Conservation (phyloP, 2,888 invertebrate genomes). For the Phyllotreta cruciferae region DNA sequence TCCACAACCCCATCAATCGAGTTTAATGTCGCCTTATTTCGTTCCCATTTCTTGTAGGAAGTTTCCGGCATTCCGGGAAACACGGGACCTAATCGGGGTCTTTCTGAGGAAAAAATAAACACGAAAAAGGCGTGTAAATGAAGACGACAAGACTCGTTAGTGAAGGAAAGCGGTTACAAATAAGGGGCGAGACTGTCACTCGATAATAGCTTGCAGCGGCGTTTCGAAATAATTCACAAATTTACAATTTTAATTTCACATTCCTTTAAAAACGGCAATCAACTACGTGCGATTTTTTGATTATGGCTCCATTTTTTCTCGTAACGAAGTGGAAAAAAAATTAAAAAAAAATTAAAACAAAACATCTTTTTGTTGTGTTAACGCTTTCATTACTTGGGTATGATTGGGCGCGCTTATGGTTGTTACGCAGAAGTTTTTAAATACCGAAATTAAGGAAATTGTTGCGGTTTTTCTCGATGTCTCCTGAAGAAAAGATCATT, state of each 20-base stretch:
- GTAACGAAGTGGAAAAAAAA: no score
- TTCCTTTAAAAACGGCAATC: background rate
- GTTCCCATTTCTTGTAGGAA: constrained; percentile 12
- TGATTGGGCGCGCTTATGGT: no score
- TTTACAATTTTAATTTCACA: constrained; percentile 1
- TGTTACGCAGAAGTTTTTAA: no score
- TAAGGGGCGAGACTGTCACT: constrained; percentile 6
- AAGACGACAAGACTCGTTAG: constrained; percentile 27
- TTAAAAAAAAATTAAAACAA: no score
- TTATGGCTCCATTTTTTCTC: no score
- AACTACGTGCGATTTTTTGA: background rate
- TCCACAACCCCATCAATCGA: constrained; percentile 18
- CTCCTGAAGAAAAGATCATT: no score
- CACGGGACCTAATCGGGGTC: constrained; percentile 18
- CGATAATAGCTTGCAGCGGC: constrained; percentile 13
- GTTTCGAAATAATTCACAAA: background rate
- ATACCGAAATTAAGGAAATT: no score
- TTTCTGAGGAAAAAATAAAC: constrained; percentile 23
- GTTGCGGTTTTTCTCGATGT: no score
- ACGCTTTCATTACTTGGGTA: no score
- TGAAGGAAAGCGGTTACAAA: constrained; percentile 23
- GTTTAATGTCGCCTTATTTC: constrained; percentile 21
- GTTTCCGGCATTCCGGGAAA: constrained; percentile 7
- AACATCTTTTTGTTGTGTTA: no score
- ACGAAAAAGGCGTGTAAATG: constrained; percentile 34